Percentiles rank a stretch among this genome's conserved stretches.
phyloP scores from a whole-genome alignment of 2,888 invertebrate species.

The Dynastes grantii region DNA sequence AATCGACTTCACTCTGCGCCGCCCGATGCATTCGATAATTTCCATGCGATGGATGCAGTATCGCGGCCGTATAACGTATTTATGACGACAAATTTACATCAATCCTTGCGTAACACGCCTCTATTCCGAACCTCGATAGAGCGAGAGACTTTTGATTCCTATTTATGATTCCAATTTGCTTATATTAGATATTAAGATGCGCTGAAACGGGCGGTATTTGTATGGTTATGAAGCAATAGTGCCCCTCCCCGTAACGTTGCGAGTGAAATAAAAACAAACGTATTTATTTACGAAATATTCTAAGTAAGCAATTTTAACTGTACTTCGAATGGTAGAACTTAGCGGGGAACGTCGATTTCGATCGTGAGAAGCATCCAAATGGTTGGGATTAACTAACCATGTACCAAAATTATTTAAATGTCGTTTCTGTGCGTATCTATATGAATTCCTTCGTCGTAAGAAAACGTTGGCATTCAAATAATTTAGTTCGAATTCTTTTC shows the following conservation, averaged over 20 bases:
- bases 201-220: neutral
- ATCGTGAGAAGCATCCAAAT: slow-evolving; percentile 1
- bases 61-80: neutral
- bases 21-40: slow-evolving; percentile 23
- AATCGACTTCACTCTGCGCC: slow-evolving; percentile 7
- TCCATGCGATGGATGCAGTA: slow-evolving; percentile 6
- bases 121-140: neutral
- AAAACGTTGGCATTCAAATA: no score
- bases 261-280: slow-evolving; percentile 4
- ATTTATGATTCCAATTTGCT: slow-evolving; percentile 13
- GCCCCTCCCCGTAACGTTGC: neutral
- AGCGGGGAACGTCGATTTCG: neutral
- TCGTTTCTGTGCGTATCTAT: neutral
- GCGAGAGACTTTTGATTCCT: slow-evolving; percentile 7
- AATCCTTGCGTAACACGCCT: slow-evolving; percentile 28
- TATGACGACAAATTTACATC: slow-evolving; percentile 35
- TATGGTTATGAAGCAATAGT: neutral
- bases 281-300: slow-evolving; percentile 10
- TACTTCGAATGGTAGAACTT: neutral
- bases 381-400: neutral
- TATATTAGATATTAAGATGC: neutral
- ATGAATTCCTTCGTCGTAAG: no score
- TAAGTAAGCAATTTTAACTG: slow-evolving; percentile 11
- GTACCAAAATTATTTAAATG: slow-evolving; percentile 8
- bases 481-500: no score